Base-by-base conservation (phyloP, 2,888 invertebrate species). In the Synergus umbraculus region DNA sequence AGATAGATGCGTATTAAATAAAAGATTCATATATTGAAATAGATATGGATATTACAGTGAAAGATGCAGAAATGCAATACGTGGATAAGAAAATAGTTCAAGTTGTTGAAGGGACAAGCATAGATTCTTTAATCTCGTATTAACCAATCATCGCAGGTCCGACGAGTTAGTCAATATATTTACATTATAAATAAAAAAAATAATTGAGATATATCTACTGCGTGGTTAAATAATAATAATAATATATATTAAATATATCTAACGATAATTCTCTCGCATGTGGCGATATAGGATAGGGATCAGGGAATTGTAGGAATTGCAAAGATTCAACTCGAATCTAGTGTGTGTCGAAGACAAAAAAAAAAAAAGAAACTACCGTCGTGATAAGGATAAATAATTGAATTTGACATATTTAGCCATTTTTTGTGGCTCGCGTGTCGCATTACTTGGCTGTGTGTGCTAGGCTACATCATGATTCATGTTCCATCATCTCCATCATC, bases 371-470 rank as follows among this genome's bases (percentile, higher is more conserved):
- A 76, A 49, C 54, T 73, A 60, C 49, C 78, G 79, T 83, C 81
- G 83, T 82, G 81, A 84, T 84, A 82, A 83, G 66, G 79, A 77
- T 49, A 69, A 10, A 67, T 78, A 83, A 85, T 83, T 82, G 77
- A 84, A 83, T 79, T 85, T 80, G 86, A 85, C 83, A 86, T 84
- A 87, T 79, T 78, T 85, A 81, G 81, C 44, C 78, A 73, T 43
- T 44, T n/a, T 44, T 60, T 43, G 83, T 83, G 86, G 84, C 84
- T 82, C 81, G 85, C 86, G 89, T 89, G 89, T 89, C 87, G 86
- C 87, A 85, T 89, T 89, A 91, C 89, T 91, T 91, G 91, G 91
- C 92, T 91, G 91, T 91, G 91, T 90, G 91, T 89, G 90, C 89
- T 92, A 91, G 89, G 89, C 88, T 90, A 90, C 89, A 87, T 89